Conservation (phyloP, 2,797 vertebrate genomes). For the Periophthalmus magnuspinnatus region DNA sequence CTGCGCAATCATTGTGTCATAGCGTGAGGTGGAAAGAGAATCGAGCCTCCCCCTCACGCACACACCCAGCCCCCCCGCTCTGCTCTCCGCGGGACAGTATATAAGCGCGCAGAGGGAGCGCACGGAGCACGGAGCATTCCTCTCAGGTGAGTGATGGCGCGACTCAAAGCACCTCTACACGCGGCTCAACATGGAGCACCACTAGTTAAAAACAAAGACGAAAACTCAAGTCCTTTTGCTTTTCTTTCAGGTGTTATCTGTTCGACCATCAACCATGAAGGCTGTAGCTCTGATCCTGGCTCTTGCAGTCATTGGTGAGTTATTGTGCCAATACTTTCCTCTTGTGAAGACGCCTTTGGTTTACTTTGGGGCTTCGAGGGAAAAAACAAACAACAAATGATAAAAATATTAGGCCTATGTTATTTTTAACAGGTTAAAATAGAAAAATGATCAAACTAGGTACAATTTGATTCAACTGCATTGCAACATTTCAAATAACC, state of each 20-base stretch:
- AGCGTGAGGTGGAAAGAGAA: conserved; percentile 39
- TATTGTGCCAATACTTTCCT: background rate
- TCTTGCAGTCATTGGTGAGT: conserved; percentile 75
- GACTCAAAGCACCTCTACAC: too few relatives aligned
- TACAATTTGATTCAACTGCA: too few relatives aligned
- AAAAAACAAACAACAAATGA: background rate
- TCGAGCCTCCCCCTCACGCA: conserved; percentile 2
- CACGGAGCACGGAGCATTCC: conserved; percentile 52
- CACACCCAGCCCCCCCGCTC: conserved; percentile 10
- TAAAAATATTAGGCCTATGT: too few relatives aligned
- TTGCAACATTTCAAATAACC: too few relatives aligned
- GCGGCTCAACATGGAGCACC: background rate
- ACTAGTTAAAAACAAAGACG: background rate
- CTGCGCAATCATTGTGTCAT: conserved; percentile 40
- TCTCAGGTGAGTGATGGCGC: conserved; percentile 75
- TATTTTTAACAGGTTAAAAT: too few relatives aligned
- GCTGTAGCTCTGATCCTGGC: conserved; percentile 73
- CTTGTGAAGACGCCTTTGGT: background rate
- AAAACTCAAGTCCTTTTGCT: background rate
- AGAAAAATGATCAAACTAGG: too few relatives aligned
- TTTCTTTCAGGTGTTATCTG: conserved; percentile 61
- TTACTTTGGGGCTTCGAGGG: background rate
- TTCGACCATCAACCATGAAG: conserved; percentile 78
- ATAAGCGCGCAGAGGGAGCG: conserved; percentile 51
- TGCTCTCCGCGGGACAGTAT: conserved; percentile 54